phyloP scores from a whole-genome alignment of 2,888 invertebrate genomes.

The Camptogramma bilineatum region DNA sequence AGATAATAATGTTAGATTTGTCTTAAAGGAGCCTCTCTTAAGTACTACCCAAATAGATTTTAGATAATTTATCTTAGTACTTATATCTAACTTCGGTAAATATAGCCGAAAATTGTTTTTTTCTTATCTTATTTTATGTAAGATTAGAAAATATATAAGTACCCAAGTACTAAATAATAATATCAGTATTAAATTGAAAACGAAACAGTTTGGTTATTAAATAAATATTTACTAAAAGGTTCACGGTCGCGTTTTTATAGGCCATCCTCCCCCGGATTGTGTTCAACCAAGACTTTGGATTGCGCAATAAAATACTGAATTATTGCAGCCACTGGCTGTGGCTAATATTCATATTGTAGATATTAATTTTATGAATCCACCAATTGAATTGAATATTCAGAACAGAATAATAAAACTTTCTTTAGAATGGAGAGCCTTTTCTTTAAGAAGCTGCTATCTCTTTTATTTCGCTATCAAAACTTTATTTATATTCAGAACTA shows the following conservation, averaged over 20 bases:
- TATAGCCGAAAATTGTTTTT: neutral
- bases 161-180: constrained; percentile 9
- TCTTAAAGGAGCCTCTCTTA: neutral
- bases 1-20: neutral
- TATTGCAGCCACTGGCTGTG: constrained; percentile 41
- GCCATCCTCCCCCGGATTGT: constrained; percentile 49
- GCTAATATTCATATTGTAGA: constrained; percentile 40
- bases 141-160: neutral
- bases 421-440: constrained; percentile 19
- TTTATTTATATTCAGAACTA: constrained; percentile 20
- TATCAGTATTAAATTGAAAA: constrained; percentile 40
- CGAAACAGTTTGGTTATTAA: constrained; percentile 50
- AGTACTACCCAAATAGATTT: neutral
- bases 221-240: constrained; percentile 56
- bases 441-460: constrained; percentile 18
- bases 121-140: neutral
- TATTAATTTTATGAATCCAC: constrained; percentile 43
- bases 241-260: constrained; percentile 53
- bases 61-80: neutral
- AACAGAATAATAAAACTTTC: constrained; percentile 34
- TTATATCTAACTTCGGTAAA: too few relatives aligned
- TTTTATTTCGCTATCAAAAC: constrained; percentile 28
- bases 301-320: constrained; percentile 53
- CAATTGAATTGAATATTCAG: constrained; percentile 43
- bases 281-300: constrained; percentile 45